phyloP scores from a whole-genome alignment of 2,888 invertebrate genomes.

The Eupithecia exiguata region DNA sequence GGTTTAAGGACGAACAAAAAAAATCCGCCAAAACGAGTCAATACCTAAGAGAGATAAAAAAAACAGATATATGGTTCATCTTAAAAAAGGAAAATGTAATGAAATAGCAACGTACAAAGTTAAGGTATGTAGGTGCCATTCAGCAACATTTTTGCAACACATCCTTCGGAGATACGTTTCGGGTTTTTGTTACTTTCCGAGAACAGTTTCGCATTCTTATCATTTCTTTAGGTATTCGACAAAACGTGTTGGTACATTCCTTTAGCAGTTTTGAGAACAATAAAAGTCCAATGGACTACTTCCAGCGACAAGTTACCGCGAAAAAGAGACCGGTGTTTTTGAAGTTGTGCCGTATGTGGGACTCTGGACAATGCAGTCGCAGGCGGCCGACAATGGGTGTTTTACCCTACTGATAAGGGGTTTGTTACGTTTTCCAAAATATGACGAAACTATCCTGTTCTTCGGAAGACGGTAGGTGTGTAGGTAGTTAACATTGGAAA shows the following conservation, averaged over 20 bases:
- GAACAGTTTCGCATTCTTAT: conserved; percentile 32
- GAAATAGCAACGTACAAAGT: not conserved
- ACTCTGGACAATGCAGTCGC: conserved; percentile 53
- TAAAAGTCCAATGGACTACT: conserved; percentile 27
- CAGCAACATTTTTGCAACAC: not conserved
- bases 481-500: not conserved
- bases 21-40: no score
- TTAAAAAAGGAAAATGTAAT: not conserved
- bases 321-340: conserved; percentile 53
- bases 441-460: conserved; percentile 26
- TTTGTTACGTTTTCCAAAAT: conserved; percentile 31
- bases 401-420: conserved; percentile 57
- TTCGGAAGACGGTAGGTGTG: conserved; percentile 30
- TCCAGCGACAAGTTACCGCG: conserved; percentile 39
- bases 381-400: conserved; percentile 55
- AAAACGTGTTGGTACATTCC: conserved; percentile 33
- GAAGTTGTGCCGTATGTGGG: conserved; percentile 64
- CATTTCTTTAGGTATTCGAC: conserved; percentile 38
- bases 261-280: conserved; percentile 33
- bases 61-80: not conserved
- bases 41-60: no score
- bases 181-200: conserved; percentile 29
- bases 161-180: not conserved
- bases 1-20: no score
- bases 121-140: not conserved